Base-by-base conservation (phyloP, 2,797 vertebrate species). In the Ctenosaura bakeri region DNA sequence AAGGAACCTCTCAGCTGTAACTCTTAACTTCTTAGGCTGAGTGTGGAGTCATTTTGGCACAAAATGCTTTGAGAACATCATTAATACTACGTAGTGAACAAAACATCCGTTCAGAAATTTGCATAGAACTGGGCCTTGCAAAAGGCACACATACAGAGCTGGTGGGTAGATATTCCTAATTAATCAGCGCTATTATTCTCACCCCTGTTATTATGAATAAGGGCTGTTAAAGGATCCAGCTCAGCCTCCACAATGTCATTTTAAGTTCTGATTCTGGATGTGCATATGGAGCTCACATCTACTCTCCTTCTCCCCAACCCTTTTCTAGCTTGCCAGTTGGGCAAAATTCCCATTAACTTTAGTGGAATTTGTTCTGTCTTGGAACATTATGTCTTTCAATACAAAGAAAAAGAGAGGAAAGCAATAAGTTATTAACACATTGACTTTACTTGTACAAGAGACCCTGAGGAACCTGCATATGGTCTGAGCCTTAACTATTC, bases 131-230 rank as follows among this genome's bases (percentile, higher is more conserved):
- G 89, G 71, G 42, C 83, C 80, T 24, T 54, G 81, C 90, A 91
- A 85, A 90, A 50, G 46, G 64, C 52, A 69, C 78, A 64, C 89
- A 87, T 89, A 85, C 32, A 24, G 89, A 46, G 86, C 86, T 90
- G 87, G 88, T 50, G 79, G 90, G 90, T 88, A 94, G 91, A 91
- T 87, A 83, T 88, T 91, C 78, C 90, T 82, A 92, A 93, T 91
- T 85, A 93, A 88, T 87, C 88, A 83, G 46, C 3, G 85, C 71
- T 88, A 71, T 35, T 83, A 89, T 85, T 94, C 89, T 16, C 74
- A 66, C 59, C 38, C 89, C 79, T 88, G 64, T 89, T 91, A 62
- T 90, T 89, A 50, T 93, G 93, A 90, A 92, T 90, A 93, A 96
- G 76, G 87, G 73, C 90, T 92, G 84, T 89, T 86, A 80, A 93